Conservation (phyloP, 2,797 vertebrate genomes). For the Coregonus suidteri region DNA sequence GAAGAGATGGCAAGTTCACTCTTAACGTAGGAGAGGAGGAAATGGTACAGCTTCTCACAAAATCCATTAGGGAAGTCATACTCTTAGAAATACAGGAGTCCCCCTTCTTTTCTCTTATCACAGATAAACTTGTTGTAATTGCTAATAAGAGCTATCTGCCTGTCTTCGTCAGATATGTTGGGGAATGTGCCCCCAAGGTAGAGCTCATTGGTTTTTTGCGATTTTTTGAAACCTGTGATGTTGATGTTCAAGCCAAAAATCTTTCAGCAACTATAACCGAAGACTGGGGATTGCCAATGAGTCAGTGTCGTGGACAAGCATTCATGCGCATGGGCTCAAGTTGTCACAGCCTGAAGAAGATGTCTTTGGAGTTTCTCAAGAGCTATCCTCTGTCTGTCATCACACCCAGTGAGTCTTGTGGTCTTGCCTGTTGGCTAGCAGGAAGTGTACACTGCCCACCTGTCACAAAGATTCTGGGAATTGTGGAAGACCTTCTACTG, state of each 20-base stretch:
- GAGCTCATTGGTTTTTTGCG: conserved; percentile 91
- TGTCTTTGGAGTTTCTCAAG: conserved; percentile 85
- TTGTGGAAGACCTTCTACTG: conserved; percentile 85
- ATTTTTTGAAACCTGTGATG: conserved; percentile 71
- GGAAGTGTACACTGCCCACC: conserved; percentile 85
- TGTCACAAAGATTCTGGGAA: conserved; percentile 83
- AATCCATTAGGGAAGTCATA: conserved; percentile 84
- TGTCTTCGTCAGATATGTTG: conserved; percentile 87
- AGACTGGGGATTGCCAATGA: conserved; percentile 93
- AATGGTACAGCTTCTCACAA: conserved; percentile 83
- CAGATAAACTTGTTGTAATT: conserved; percentile 85
- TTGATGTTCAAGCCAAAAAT: conserved; percentile 80
- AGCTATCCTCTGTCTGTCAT: conserved; percentile 87
- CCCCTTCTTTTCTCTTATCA: conserved; percentile 91
- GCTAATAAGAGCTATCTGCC: conserved; percentile 83
- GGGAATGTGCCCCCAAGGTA: conserved; percentile 86
- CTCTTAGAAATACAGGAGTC: conserved; percentile 89
- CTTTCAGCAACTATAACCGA: conserved; percentile 86
- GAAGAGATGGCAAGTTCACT: conserved; percentile 42
- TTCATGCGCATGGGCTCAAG: conserved; percentile 86
- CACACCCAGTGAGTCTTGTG: conserved; percentile 91
- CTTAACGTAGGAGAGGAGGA: conserved; percentile 68
- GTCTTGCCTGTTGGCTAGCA: conserved; percentile 90
- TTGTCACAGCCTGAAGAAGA: conserved; percentile 88
- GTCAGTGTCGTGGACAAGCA: conserved; percentile 91